phyloP scores from a whole-genome alignment of 1,140 invertebrate genomes.

The Dendrolimus kikuchii region DNA sequence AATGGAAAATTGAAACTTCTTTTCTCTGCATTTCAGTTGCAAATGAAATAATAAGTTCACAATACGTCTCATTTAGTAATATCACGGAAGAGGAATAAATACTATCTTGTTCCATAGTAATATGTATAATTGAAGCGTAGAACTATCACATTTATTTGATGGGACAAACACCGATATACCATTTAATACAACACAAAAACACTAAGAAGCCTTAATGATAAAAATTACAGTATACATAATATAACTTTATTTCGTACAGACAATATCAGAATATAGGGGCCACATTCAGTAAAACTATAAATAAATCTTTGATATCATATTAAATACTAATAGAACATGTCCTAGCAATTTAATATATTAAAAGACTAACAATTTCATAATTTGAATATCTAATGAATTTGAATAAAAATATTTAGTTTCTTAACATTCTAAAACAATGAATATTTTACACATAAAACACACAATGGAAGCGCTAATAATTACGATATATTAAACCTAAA shows the following conservation, averaged over 20 bases:
- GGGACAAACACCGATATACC: conserved; percentile 21
- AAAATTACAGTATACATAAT: conserved; percentile 23
- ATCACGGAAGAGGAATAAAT: no score
- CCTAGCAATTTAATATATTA: no score
- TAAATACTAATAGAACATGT: no score
- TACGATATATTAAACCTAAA: conserved; percentile 2
- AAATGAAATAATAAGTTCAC: no score
- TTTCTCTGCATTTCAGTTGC: neutral
- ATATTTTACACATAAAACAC: conserved; percentile 1
- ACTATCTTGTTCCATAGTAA: no score
- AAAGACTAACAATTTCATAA: neutral
- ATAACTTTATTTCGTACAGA: conserved; percentile 17
- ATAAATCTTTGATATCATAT: conserved; percentile 14
- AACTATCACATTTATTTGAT: conserved; percentile 39
- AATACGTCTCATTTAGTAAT: no score
- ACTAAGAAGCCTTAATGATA: conserved; percentile 20
- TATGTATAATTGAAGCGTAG: conserved; percentile 31
- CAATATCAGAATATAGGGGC: conserved; percentile 28
- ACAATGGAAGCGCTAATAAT: conserved; percentile 5
- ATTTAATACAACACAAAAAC: conserved; percentile 17
- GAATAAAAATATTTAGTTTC: neutral
- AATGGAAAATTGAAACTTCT: neutral
- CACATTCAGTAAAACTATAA: conserved; percentile 17
- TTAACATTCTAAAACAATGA: conserved; percentile 1
- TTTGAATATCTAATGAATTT: conserved; percentile 1